Percentiles rank a stretch among this genome's conserved stretches.
These are phyloP conservation scores for Brachyistius frenatus DNA, from an alignment of 2,113 vertebrate species.

Conservation along the genomic window DNA sequence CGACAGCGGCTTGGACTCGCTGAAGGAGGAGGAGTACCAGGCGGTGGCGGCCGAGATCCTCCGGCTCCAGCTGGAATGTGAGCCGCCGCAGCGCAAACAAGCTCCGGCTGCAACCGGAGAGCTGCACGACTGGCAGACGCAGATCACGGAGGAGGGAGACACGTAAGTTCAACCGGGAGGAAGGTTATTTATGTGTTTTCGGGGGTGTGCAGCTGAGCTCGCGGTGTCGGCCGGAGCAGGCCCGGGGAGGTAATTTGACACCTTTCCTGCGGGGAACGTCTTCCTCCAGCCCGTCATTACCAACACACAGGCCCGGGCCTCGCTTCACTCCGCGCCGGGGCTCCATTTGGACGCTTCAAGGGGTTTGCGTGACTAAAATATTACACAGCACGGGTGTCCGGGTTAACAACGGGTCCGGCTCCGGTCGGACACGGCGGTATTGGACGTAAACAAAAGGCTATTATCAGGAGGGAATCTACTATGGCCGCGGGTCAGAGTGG, in stretches of 20 bases:
- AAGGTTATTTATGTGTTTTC: constrained; percentile 21
- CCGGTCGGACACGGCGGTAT: constrained; percentile 21
- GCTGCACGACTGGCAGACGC: constrained; percentile 85
- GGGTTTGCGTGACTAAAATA: neutral
- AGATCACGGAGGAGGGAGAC: constrained; percentile 93
- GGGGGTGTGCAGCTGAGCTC: neutral
- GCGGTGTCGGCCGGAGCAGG: constrained; percentile 28
- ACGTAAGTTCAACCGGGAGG: constrained; percentile 88
- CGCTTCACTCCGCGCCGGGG: neutral
- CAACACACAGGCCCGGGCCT: constrained; percentile 28
- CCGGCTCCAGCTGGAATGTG: constrained; percentile 82
- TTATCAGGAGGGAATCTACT: constrained; percentile 79
- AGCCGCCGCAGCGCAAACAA: constrained; percentile 47
- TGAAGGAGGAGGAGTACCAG: constrained; percentile 93
- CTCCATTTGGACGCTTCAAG: neutral
- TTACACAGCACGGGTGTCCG: neutral
- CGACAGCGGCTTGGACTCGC: constrained; percentile 95
- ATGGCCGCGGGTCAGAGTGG: constrained; percentile 80
- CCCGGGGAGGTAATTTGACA: constrained; percentile 68
- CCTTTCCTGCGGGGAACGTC: constrained; percentile 58
- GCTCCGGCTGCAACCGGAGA: constrained; percentile 22
- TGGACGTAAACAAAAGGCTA: constrained; percentile 80
- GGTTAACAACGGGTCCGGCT: neutral
- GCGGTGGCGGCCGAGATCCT: constrained; percentile 87
- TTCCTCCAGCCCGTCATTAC: constrained; percentile 43